Percentiles rank a stretch among this genome's conserved stretches.
Evolutionary conservation across 2,888 invertebrate genomes (phyloP).

Genomic region (Tolmerus cingulatus): DNA sequence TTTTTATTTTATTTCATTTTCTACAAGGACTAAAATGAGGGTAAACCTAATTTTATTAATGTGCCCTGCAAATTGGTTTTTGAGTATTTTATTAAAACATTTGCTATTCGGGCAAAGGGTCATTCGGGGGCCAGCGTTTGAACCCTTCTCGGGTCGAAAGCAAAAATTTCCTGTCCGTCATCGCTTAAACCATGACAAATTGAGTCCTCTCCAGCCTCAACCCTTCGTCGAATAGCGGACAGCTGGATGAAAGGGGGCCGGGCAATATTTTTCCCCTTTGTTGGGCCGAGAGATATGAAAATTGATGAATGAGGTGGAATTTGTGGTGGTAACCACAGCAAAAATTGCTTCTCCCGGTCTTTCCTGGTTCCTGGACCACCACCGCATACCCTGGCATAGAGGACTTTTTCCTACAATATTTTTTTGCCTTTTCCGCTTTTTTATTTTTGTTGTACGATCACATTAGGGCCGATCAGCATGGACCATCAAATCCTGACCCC

Average conservation of each 20-base stretch:
- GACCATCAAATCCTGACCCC: constrained; percentile 15
- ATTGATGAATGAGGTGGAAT: constrained; percentile 31
- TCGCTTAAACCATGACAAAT: constrained; percentile 29
- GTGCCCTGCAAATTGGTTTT: constrained; percentile 7
- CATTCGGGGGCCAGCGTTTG: not conserved
- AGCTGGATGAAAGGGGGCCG: not conserved
- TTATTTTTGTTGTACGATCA: not conserved
- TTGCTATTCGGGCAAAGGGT: not conserved
- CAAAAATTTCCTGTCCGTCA: not conserved
- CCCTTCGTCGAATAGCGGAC: not conserved
- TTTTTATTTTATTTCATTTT: not conserved
- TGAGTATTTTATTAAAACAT: constrained; percentile 27
- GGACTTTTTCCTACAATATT: not conserved
- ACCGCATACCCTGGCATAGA: not conserved
- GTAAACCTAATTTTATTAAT: constrained; percentile 20
- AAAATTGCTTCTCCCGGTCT: not conserved
- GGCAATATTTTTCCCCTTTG: not conserved
- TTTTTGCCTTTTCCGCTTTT: not conserved
- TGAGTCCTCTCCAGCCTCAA: not conserved
- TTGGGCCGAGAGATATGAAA: constrained; percentile 17
- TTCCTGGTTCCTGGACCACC: not conserved
- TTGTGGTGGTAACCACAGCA: not conserved
- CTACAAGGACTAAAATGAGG: not conserved
- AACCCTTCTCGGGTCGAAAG: not conserved
- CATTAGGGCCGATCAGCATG: constrained; percentile 17